Evolutionary conservation across 2,113 vertebrate species (phyloP).

Genomic region (Anguilla rostrata): DNA sequence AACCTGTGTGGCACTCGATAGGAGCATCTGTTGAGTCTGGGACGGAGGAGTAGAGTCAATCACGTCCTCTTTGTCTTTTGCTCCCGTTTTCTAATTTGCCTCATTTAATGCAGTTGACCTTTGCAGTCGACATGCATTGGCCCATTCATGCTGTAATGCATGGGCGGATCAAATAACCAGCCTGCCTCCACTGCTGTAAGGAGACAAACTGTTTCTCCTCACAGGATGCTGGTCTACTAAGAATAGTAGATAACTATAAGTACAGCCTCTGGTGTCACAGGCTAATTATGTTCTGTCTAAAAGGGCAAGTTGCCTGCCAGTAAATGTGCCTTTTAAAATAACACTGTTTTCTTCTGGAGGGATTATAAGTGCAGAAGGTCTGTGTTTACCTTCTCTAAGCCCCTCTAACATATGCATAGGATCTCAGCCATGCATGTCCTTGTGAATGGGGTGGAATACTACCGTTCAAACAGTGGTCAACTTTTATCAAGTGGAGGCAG

Average conservation of each 20-base stretch:
- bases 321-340: background rate
- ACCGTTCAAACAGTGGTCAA: background rate
- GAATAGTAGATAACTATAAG: slow-evolving; percentile 36
- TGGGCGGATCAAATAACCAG: slow-evolving; percentile 30
- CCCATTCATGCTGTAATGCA: slow-evolving; percentile 6
- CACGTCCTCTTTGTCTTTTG: background rate
- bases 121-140: background rate
- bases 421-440: background rate
- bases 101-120: slow-evolving; percentile 26
- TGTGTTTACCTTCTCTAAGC: background rate
- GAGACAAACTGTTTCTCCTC: slow-evolving; percentile 20
- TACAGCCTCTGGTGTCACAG: background rate
- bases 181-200: background rate
- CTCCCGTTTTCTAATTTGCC: slow-evolving; percentile 8
- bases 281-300: slow-evolving; percentile 5
- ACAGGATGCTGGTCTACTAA: slow-evolving; percentile 24
- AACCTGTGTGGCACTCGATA: background rate
- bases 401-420: background rate
- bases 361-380: background rate
- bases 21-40: background rate
- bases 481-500: background rate
- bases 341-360: background rate
- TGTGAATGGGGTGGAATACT: background rate
- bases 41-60: background rate
- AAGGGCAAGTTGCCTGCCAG: background rate